Evolutionary conservation across 1,140 invertebrate species (phyloP), one percentile per base, ranked within the genome.

Genomic region (Atopsyche davidsoni): DNA sequence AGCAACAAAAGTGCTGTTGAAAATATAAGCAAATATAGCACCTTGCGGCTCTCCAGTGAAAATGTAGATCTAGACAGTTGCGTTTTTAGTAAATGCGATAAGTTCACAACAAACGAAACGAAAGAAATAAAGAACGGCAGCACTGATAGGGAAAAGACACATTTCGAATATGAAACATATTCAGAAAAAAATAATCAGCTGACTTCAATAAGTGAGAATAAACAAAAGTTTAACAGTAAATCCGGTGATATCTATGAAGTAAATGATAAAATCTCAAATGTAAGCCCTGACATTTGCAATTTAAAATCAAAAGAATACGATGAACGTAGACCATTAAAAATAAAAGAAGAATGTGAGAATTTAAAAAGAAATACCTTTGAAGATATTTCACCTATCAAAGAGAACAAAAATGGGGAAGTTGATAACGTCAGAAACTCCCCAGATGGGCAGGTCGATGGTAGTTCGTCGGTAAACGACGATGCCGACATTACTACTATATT

Each of bases 41-140:
- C 55, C 2, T 25, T 58, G 18, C 50, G 51, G 41, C 22, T 58
- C 25, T 53, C 39, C 6, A 58, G 53, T 25, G 55, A 53, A 4
- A 53, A 51, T 40, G 23, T 23, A 4, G 35, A 39, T n/a, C 13
- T 40, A 11, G 36, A 51, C 2, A 38, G 41, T 13, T 18, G 19
- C 7, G 3, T 57, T 23, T 57, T 57, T 23, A 52, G 45, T 22
- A 57, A 57, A 36, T 57, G 54, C 14, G 49, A 52, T 16, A 51
- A 51, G 4, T 55, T 55, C 22, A 21, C 11, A 23, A 23, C 13
- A 21, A 44, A 3, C 13, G 11, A 4, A 35, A 35, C 11, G 32
- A 35, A 4, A 4, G 3, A 16, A 4, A n/a, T 3, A 35, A 35
- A 11, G 32, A 35, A 3, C n/a, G n/a, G n/a, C n/a, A n/a, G n/a